Evolutionary conservation across 1,140 invertebrate genomes (phyloP).

Genomic region (Metopolophium dirhodum): DNA sequence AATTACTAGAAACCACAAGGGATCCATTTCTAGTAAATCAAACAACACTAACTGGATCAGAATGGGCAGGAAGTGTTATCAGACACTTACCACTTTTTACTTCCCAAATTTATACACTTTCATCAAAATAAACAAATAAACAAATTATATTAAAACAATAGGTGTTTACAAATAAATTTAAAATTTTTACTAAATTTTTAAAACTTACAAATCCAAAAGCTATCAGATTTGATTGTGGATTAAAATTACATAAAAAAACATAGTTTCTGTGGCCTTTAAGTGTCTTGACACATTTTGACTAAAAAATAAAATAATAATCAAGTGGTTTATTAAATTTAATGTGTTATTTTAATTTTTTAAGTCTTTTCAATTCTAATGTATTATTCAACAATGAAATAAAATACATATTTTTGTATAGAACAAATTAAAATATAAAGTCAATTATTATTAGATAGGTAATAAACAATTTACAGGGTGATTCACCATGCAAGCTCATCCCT

Average conservation of each 20-base stretch:
- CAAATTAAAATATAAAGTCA: too few relatives aligned
- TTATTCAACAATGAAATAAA: too few relatives aligned
- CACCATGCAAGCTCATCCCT: too few relatives aligned
- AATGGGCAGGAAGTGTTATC: conserved; percentile 98
- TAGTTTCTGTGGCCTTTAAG: conserved; percentile 99
- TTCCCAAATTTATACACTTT: conserved; percentile 99
- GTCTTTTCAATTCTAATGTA: not conserved
- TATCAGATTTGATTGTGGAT: conserved; percentile 99
- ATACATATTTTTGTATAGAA: too few relatives aligned
- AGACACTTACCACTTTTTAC: conserved; percentile 97
- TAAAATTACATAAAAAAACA: conserved; percentile 99
- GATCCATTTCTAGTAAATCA: conserved; percentile 99
- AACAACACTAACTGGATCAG: conserved; percentile 98
- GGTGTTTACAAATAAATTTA: not conserved
- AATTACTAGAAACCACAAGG: conserved; percentile 97
- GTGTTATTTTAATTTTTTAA: not conserved
- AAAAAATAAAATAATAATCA: conserved; percentile 22
- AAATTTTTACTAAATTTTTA: too few relatives aligned
- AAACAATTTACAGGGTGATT: too few relatives aligned
- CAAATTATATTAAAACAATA: conserved; percentile 1
- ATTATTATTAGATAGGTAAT: too few relatives aligned
- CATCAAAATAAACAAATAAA: conserved; percentile 83
- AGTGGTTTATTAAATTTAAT: too few relatives aligned
- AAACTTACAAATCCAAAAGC: conserved; percentile 92
- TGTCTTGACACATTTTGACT: conserved; percentile 97